These are phyloP conservation scores for Phaedon cochleariae DNA, from an alignment of 2,888 invertebrate species.

Conservation along the genomic window DNA sequence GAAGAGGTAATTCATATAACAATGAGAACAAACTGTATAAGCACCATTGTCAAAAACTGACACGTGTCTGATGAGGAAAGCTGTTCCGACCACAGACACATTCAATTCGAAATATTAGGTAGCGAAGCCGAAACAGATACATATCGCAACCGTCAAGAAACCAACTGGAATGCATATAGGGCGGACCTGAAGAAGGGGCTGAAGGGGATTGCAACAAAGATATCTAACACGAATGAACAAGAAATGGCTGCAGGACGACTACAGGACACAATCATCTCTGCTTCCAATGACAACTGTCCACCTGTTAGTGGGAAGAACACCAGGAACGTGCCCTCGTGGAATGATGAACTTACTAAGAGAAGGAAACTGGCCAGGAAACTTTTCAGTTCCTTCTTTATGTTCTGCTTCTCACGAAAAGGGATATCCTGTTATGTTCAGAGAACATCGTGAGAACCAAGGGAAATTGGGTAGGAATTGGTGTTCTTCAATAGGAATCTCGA, in stretches of 20 bases:
- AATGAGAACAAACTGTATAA: background rate
- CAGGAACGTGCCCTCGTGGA: constrained; percentile 17
- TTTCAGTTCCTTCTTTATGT: too few species aligned
- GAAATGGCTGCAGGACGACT: constrained; percentile 12
- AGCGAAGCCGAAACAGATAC: background rate
- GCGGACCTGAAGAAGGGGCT: constrained; percentile 5
- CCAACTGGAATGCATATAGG: background rate
- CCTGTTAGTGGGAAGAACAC: background rate
- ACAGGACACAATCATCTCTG: constrained; percentile 13
- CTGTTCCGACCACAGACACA: background rate
- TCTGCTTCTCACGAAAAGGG: too few species aligned
- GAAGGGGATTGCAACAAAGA: background rate
- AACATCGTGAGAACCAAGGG: too few species aligned
- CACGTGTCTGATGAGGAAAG: background rate
- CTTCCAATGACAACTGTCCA: constrained; percentile 12
- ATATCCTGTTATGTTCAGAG: too few species aligned
- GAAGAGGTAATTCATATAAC: background rate
- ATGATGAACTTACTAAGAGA: too few species aligned
- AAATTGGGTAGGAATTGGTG: too few species aligned
- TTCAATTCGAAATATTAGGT: background rate
- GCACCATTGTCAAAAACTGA: background rate
- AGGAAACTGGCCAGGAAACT: too few species aligned
- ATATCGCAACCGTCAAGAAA: background rate
- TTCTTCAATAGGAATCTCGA: too few species aligned
- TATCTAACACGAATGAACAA: too few species aligned